Percentiles rank a stretch among this genome's conserved stretches.
Conservation (phyloP, 2,797 vertebrate species). For the Masticophis lateralis region DNA sequence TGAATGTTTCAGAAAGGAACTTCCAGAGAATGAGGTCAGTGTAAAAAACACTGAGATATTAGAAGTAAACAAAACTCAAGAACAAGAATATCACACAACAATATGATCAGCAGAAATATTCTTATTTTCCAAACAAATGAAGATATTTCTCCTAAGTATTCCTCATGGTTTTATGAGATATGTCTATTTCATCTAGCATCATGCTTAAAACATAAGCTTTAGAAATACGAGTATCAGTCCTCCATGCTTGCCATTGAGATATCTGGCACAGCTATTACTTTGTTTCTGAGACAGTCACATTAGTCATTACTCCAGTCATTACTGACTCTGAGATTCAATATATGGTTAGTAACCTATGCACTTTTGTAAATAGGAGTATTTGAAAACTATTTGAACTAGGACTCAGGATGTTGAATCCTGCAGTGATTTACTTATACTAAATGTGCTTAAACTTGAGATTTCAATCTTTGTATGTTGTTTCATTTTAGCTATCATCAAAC, state of each 20-base stretch:
- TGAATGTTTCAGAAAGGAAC: not conserved
- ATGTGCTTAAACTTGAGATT: not conserved
- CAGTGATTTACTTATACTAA: not conserved
- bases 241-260: not conserved
- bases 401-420: not conserved
- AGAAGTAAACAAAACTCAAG: not conserved
- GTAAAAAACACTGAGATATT: not conserved
- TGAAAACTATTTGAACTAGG: not conserved
- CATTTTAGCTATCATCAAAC: not conserved
- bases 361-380: not conserved
- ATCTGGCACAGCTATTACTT: not conserved
- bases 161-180: not conserved
- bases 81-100: not conserved
- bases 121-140: not conserved
- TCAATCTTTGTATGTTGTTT: not conserved
- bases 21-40: not conserved
- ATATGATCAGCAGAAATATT: not conserved
- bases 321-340: not conserved
- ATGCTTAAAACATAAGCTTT: not conserved
- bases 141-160: not conserved
- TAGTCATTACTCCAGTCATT: not conserved
- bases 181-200: not conserved
- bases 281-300: not conserved
- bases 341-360: not conserved
- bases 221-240: not conserved